Conservation (phyloP, 2,888 invertebrate genomes). For the Schrankia costaestrigalis region DNA sequence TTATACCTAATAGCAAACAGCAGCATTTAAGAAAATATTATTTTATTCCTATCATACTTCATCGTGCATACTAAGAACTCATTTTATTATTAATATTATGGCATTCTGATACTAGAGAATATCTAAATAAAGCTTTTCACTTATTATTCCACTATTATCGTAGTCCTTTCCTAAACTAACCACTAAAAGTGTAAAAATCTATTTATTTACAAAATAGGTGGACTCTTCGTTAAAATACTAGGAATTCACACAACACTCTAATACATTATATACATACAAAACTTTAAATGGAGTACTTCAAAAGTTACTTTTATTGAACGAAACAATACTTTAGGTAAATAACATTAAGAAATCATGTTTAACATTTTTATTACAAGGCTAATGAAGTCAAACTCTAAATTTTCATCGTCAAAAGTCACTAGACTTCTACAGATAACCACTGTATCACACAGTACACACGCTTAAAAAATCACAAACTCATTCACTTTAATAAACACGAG, state of each 20-base stretch:
- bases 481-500: slow-evolving; percentile 15
- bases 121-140: slow-evolving; percentile 72
- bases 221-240: slow-evolving; percentile 75
- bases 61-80: slow-evolving; percentile 28
- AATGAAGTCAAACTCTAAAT: too few relatives aligned
- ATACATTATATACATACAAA: slow-evolving; percentile 45
- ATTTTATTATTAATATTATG: slow-evolving; percentile 48
- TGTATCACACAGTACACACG: too few relatives aligned
- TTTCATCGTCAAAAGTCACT: too few relatives aligned
- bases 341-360: not conserved
- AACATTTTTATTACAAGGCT: not conserved
- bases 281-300: slow-evolving; percentile 15
- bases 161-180: slow-evolving; percentile 45
- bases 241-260: slow-evolving; percentile 68
- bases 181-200: slow-evolving; percentile 72
- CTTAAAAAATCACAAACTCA: slow-evolving; percentile 9
- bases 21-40: slow-evolving; percentile 19
- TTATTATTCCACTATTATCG: slow-evolving; percentile 48
- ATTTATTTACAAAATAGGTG: slow-evolving; percentile 80
- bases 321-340: not conserved
- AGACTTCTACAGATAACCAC: too few relatives aligned
- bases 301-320: not conserved
- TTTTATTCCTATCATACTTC: slow-evolving; percentile 17
- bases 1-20: too few relatives aligned
- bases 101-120: slow-evolving; percentile 63